Evolutionary conservation across 2,113 vertebrate genomes (phyloP).

Genomic region (Zosterops lateralis): DNA sequence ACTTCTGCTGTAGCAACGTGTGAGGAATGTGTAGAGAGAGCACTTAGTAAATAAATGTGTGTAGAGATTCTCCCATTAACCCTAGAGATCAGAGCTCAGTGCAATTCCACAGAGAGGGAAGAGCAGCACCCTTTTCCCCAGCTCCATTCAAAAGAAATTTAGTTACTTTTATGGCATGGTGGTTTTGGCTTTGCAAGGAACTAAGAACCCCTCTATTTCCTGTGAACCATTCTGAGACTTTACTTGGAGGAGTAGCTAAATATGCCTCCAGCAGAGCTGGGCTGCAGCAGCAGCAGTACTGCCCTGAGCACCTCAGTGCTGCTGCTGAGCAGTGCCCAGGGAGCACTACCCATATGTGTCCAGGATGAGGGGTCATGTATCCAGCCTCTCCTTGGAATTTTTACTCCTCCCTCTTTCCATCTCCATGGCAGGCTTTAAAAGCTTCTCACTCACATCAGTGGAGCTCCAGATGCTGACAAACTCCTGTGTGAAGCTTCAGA

Average conservation of each 20-base stretch:
- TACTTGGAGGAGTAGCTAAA: background rate
- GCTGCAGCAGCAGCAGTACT: background rate
- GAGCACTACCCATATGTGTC: background rate
- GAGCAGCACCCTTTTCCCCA: background rate
- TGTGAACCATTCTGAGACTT: background rate
- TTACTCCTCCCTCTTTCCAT: background rate
- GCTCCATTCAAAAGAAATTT: background rate
- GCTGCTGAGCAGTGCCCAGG: background rate
- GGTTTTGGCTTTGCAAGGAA: background rate
- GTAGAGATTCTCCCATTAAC: background rate
- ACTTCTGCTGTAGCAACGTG: background rate
- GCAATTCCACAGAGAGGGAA: background rate
- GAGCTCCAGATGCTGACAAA: slow-evolving; percentile 97
- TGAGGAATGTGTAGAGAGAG: background rate
- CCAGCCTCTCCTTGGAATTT: background rate
- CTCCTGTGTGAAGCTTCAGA: slow-evolving; percentile 96
- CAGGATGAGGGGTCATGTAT: background rate
- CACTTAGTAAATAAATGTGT: background rate
- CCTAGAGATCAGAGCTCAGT: background rate
- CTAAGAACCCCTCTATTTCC: background rate
- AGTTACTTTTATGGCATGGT: background rate
- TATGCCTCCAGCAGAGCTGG: background rate
- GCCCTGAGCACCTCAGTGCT: background rate
- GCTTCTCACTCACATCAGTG: slow-evolving; percentile 88
- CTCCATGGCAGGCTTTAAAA: slow-evolving; percentile 85